Base-by-base conservation (phyloP, 2,797 vertebrate species). In the Fundulus diaphanus region DNA sequence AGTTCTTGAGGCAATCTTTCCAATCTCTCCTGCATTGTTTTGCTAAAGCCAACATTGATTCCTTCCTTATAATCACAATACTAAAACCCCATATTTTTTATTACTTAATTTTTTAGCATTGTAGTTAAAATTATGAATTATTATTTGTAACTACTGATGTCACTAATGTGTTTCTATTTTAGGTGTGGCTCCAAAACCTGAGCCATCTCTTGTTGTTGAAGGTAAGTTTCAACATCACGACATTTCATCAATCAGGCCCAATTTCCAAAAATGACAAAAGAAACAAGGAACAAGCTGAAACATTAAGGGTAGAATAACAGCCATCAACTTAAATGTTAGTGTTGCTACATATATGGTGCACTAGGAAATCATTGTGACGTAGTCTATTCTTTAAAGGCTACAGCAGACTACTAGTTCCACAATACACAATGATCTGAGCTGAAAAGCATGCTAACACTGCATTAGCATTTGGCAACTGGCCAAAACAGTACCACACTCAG, bases 141-240 rank as follows among this genome's bases (percentile, higher is more conserved):
- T 42, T 3, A 18, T 56, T 12, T 56, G n/a, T 29, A 1, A 15
- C 5, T 15, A 42, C 7, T 27, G 3, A 27, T 42, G 37, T n/a
- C 8, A 42, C 16, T 44, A 27, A 3, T 20, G 27, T 6, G 42
- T 3, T 67, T 67, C 2, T 24, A 13, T 87, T 76, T 65, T 77
- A 94, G 93, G 93, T 68, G 84, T 73, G 31, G 84, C 49, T 67
- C 93, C 93, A 46, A 93, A 93, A 78, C 88, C 91, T 2, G 91
- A 93, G 48, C 92, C 92, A 6, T 63, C 0, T 11, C 0, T n/a
- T 3, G 29, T 51, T 72, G 20, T 0, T 69, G 9, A 27, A 83
- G 77, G 93, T 93, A 86, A 1, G 77, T 73, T 77, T 77, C 24
- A 77, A 13, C 13, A 37, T 66, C 11, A 22, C 27, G 31, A 40